Conservation (phyloP, 92 coral and sea anemone species). For the Galaxea fascicularis region DNA sequence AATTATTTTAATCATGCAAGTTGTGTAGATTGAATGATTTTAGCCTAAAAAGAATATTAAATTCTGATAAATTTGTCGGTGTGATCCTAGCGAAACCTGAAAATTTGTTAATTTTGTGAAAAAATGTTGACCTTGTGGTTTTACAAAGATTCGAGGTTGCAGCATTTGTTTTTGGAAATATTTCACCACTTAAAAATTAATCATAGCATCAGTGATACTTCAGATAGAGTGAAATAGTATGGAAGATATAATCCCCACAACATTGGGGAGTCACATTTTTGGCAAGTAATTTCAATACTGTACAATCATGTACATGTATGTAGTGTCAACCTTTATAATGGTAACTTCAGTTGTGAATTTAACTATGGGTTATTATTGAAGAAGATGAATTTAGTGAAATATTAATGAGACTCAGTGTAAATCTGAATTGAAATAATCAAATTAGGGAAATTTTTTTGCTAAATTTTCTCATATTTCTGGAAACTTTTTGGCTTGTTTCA, state of each 20-base stretch:
- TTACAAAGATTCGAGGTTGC: not conserved
- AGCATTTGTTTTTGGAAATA: not conserved
- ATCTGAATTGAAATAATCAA: not conserved
- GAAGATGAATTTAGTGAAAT: conserved; percentile 9
- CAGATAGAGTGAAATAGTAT: not conserved
- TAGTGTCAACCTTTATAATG: not conserved
- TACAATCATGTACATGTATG: no score
- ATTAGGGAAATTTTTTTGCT: not conserved
- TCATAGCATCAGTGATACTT: not conserved
- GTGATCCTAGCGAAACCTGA: not conserved
- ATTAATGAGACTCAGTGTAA: conserved; percentile 7
- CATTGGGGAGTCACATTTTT: not conserved
- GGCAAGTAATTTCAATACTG: conserved; percentile 11
- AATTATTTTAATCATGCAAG: no score
- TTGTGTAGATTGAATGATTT: no score
- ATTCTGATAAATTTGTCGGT: no score
- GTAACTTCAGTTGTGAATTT: not conserved
- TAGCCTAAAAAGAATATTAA: no score
- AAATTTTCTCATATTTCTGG: not conserved
- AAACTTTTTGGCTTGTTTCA: no score
- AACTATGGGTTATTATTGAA: not conserved
- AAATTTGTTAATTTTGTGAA: not conserved
- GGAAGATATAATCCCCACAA: not conserved
- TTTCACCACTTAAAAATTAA: not conserved
- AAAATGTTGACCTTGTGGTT: not conserved